Percentiles rank a stretch among this genome's conserved stretches.
phyloP scores from a whole-genome alignment of 2,888 invertebrate genomes.

The Andrena hattorfiana region DNA sequence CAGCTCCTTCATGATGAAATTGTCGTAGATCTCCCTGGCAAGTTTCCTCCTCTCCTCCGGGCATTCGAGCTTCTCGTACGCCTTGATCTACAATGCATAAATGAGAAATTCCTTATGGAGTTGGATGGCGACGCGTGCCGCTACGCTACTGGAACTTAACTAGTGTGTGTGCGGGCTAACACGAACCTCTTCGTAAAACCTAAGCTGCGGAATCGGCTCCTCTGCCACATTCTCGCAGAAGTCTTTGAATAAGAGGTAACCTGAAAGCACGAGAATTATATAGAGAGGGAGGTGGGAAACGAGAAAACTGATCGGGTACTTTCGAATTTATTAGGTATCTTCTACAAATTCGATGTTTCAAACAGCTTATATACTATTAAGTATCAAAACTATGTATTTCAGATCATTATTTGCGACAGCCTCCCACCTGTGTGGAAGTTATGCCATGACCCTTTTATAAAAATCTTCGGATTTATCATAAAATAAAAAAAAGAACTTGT shows the following conservation, averaged over 20 bases:
- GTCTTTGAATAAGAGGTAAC: constrained; percentile 99
- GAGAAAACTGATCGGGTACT: too few species aligned
- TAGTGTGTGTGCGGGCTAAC: constrained; percentile 38
- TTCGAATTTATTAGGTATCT: too few species aligned
- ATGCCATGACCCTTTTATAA: too few species aligned
- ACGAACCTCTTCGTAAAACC: constrained; percentile 99
- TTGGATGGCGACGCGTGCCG: constrained; percentile 42
- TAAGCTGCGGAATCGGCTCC: constrained; percentile 98
- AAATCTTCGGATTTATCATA: too few species aligned
- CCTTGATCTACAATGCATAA: constrained; percentile 93
- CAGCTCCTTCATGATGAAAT: constrained; percentile 99
- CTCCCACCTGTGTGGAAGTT: too few species aligned
- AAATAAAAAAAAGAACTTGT: too few species aligned
- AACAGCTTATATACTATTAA: too few species aligned
- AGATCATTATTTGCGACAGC: too few species aligned
- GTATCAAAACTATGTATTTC: too few species aligned
- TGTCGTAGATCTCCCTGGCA: constrained; percentile 99
- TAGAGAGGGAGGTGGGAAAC: not conserved
- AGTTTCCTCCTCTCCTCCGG: constrained; percentile 97
- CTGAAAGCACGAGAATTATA: constrained; percentile 87
- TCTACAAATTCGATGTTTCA: too few species aligned
- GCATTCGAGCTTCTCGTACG: constrained; percentile 99
- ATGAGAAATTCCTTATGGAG: constrained; percentile 58
- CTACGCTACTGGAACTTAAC: constrained; percentile 56
- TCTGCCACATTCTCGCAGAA: constrained; percentile 99